Conservation (phyloP, 2,888 invertebrate species). For the Trimorus sp. region DNA sequence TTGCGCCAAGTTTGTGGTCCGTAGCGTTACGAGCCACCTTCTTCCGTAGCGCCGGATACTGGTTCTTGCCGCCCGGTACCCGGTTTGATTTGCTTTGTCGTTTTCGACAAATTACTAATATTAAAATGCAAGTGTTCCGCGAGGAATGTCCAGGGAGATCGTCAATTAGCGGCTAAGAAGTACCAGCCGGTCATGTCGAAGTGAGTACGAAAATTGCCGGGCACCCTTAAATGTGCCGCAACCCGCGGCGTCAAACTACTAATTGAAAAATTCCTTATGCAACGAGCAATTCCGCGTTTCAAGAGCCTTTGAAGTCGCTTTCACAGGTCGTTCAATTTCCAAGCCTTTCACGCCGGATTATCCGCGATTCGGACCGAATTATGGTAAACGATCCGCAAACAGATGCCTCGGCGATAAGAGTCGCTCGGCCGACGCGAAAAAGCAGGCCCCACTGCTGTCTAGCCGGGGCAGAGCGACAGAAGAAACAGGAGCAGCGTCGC, state of each 20-base stretch:
- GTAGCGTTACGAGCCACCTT: constrained; percentile 10
- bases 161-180: constrained; percentile 18
- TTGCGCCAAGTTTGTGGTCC: constrained; percentile 30
- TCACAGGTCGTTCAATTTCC: constrained; percentile 9
- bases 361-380: constrained; percentile 5
- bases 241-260: constrained; percentile 20
- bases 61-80: constrained; percentile 17
- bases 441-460: no score
- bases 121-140: constrained; percentile 19
- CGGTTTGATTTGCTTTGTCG: constrained; percentile 12
- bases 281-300: constrained; percentile 15
- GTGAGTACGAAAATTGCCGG: constrained; percentile 1
- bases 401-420: neutral
- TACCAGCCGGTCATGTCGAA: constrained; percentile 13
- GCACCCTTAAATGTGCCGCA: constrained; percentile 21
- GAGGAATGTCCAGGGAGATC: constrained; percentile 25
- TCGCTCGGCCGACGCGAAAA: neutral
- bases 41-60: constrained; percentile 29
- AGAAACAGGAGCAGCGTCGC: constrained; percentile 17
- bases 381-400: constrained; percentile 6
- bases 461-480: no score
- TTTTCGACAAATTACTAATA: constrained; percentile 26
- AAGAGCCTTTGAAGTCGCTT: constrained; percentile 4
- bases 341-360: constrained; percentile 6
- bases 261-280: constrained; percentile 40